Evolutionary conservation across 2,888 invertebrate species (phyloP).

Genomic region (Tyria jacobaeae): DNA sequence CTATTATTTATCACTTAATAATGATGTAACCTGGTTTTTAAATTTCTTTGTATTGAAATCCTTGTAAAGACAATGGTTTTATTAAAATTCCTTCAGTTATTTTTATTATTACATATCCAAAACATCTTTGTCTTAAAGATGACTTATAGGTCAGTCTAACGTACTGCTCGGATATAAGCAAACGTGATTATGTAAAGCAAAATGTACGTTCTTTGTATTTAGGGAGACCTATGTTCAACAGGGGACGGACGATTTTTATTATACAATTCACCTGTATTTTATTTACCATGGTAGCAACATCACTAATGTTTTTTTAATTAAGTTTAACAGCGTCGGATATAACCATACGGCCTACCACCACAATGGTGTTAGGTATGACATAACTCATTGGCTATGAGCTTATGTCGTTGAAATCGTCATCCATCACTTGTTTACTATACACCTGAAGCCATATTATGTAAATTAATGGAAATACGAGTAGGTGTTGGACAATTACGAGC

Average conservation of each 20-base stretch:
- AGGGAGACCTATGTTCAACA: not conserved
- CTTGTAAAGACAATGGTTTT: constrained; percentile 37
- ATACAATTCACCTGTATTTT: too few species aligned
- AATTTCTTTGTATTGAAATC: constrained; percentile 35
- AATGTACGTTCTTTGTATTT: not conserved
- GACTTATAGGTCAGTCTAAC: constrained; percentile 16
- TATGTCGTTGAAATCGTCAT: not conserved
- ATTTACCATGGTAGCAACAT: too few species aligned
- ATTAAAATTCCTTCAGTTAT: constrained; percentile 27
- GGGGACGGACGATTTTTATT: not conserved
- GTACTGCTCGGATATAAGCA: not conserved
- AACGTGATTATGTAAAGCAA: not conserved
- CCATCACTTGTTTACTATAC: constrained; percentile 3
- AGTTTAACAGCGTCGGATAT: too few species aligned
- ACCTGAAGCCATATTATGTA: not conserved
- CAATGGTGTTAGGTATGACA: too few species aligned
- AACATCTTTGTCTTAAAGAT: constrained; percentile 34
- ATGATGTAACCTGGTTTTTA: constrained; percentile 11
- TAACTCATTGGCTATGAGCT: too few species aligned
- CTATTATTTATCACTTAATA: not conserved
- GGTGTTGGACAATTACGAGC: not conserved
- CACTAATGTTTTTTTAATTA: too few species aligned
- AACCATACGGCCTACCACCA: too few species aligned
- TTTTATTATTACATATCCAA: constrained; percentile 27
- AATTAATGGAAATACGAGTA: not conserved